Base-by-base conservation (phyloP, 2,888 invertebrate species). In the Cheilosia impressa region DNA sequence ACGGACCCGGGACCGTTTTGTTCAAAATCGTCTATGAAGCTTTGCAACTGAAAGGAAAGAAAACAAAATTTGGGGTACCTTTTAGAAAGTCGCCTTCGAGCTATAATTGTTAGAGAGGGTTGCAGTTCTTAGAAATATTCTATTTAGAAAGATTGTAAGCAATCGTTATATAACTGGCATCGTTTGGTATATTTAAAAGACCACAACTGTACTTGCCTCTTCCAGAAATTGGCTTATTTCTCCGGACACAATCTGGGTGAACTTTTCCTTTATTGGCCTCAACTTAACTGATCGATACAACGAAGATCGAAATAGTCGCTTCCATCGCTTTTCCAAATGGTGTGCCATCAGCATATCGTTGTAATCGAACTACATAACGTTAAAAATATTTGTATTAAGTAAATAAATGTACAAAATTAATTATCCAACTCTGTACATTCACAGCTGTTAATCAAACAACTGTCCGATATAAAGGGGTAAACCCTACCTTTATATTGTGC, bases 211-310 rank as follows among this genome's bases (percentile, higher is more conserved):
- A 22, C 43, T 88, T 89, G 92, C 92, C 90, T 92, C 92, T 62
- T 88, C 83, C 82, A 90, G 90, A 87, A 92, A 92, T 7, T 87
- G 79, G 5, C 89, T 88, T 85, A 98, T 97, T 91, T 97, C 96
- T 0, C 94, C 93, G 65, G 95, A 93, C 43, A 97, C 98, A 89
- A 97, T 93, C 89, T 96, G 95, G 10, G 96, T 96, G 92, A 98
- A 98, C 89, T 96, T 95, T 71, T 96, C 96, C 90, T 97, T 98
- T n/a, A 97, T 97, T 72, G 95, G 94, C 89, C 96, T 95, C 45
- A 97, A 91, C 2, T 95, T 95, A 81, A 94, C 94, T 13, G 94
- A 94, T 71, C 96, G 93, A 91, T 95, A 96, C 6, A 96, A 90
- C 0, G 96, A 95, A 0, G 95, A 94, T 68, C 95, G 93, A 89